Evolutionary conservation across 2,888 invertebrate genomes (phyloP).

Genomic region (Poecilobothrus nobilitatus): DNA sequence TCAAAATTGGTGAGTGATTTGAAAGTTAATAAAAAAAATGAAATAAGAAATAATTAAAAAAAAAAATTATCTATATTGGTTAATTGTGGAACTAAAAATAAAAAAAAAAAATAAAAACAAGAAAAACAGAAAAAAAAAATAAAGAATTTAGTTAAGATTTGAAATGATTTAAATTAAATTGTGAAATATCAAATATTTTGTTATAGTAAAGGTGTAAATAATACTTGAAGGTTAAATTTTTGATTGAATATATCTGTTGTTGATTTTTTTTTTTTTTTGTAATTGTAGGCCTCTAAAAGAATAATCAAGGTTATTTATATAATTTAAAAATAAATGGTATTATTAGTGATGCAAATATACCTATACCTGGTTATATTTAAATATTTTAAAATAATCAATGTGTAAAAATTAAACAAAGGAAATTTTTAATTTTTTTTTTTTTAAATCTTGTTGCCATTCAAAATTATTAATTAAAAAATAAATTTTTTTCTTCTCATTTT

Average conservation of each 20-base stretch:
- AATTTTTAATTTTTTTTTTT: too few species aligned
- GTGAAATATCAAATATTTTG: too few species aligned
- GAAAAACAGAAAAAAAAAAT: background rate
- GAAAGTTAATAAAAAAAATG: background rate
- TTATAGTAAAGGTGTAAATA: too few species aligned
- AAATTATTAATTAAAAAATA: too few species aligned
- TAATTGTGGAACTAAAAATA: background rate
- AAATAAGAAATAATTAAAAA: background rate
- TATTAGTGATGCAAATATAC: background rate
- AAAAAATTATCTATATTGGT: too few species aligned
- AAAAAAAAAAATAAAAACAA: background rate
- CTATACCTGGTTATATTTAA: too few species aligned
- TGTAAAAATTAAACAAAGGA: too few species aligned
- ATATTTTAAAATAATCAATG: too few species aligned
- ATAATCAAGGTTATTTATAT: background rate
- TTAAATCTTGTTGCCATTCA: too few species aligned
- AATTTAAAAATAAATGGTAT: background rate
- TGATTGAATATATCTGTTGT: too few species aligned
- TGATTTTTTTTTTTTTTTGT: background rate
- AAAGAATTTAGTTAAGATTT: too few species aligned
- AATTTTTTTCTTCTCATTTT: background rate
- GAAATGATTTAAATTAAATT: too few species aligned
- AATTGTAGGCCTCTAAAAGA: background rate
- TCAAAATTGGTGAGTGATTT: constrained; percentile 6
- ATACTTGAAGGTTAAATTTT: background rate